Percentiles rank a stretch among this genome's conserved stretches.
These are phyloP conservation scores for Rotaria macrura DNA, from an alignment of 2,888 invertebrate genomes.

Conservation along the genomic window DNA sequence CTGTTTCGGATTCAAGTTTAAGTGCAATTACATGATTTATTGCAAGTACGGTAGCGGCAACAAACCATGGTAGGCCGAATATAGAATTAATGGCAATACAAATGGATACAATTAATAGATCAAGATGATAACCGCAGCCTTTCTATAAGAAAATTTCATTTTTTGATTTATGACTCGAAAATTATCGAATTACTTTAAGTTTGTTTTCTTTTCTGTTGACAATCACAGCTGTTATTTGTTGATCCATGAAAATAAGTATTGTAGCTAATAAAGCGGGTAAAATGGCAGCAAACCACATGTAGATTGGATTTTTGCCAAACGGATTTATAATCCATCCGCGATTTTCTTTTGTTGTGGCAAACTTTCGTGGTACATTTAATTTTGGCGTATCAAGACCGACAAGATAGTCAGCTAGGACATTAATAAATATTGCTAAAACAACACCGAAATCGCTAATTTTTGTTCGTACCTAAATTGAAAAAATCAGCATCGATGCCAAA, in stretches of 20 bases:
- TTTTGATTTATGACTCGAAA: too few species aligned
- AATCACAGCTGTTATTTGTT: slow-evolving; percentile 96
- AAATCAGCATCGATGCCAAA: too few species aligned
- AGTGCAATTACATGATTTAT: slow-evolving; percentile 37
- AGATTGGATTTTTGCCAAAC: slow-evolving; percentile 36
- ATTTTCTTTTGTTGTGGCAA: slow-evolving; percentile 47
- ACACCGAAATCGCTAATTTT: slow-evolving; percentile 57
- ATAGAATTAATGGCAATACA: slow-evolving; percentile 76
- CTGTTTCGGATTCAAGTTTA: slow-evolving; percentile 35
- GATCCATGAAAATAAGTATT: slow-evolving; percentile 97
- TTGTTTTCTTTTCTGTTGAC: slow-evolving; percentile 96
- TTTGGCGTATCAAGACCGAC: slow-evolving; percentile 80
- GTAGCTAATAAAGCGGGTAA: slow-evolving; percentile 84
- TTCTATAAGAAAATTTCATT: slow-evolving; percentile 55
- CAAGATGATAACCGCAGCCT: slow-evolving; percentile 89
- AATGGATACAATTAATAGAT: slow-evolving; percentile 75
- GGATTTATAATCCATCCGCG: slow-evolving; percentile 44
- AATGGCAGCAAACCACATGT: slow-evolving; percentile 60
- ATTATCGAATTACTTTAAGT: slow-evolving; percentile 58
- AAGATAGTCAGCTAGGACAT: slow-evolving; percentile 69
- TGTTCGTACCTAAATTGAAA: slow-evolving; percentile 35
- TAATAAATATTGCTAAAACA: slow-evolving; percentile 78
- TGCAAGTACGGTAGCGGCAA: slow-evolving; percentile 37
- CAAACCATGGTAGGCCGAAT: slow-evolving; percentile 57
- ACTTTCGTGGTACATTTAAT: slow-evolving; percentile 66